Conservation (phyloP, 37 sponge, comb jelly and placozoan genomes). For the Ianthella basta region DNA sequence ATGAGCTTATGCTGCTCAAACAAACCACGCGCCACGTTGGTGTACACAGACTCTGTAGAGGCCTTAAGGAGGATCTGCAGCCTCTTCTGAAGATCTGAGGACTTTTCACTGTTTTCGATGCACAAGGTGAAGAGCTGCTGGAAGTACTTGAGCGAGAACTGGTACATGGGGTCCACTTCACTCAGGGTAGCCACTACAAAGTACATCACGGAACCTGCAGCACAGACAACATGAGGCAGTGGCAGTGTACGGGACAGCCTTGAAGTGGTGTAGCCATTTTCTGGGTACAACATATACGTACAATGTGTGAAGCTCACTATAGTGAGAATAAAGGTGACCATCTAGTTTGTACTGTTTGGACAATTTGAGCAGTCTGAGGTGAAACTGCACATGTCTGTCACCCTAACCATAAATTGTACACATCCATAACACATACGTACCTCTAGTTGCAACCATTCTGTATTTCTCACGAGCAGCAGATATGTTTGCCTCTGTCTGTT, state of each 20-base stretch:
- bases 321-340: neutral
- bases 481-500: slow-evolving; percentile 94
- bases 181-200: slow-evolving; percentile 95
- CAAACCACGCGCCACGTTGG: slow-evolving; percentile 93
- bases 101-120: slow-evolving; percentile 92
- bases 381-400: too few relatives aligned
- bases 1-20: slow-evolving; percentile 98
- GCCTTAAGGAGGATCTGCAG: slow-evolving; percentile 80
- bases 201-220: slow-evolving; percentile 91
- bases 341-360: neutral
- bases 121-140: slow-evolving; percentile 85
- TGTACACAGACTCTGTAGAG: slow-evolving; percentile 84
- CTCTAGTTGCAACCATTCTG: slow-evolving; percentile 91
- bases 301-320: neutral
- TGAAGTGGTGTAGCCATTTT: too few relatives aligned
- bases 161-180: slow-evolving; percentile 99
- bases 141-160: slow-evolving; percentile 99
- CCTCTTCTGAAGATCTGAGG: slow-evolving; percentile 73
- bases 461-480: slow-evolving; percentile 93
- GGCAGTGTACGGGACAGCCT: too few relatives aligned
- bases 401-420: too few relatives aligned
- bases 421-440: too few relatives aligned
- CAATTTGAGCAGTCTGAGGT: too few relatives aligned
- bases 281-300: neutral
- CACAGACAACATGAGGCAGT: neutral